phyloP scores from a whole-genome alignment of 2,888 invertebrate species.

The Disparrhopalites patrizii region DNA sequence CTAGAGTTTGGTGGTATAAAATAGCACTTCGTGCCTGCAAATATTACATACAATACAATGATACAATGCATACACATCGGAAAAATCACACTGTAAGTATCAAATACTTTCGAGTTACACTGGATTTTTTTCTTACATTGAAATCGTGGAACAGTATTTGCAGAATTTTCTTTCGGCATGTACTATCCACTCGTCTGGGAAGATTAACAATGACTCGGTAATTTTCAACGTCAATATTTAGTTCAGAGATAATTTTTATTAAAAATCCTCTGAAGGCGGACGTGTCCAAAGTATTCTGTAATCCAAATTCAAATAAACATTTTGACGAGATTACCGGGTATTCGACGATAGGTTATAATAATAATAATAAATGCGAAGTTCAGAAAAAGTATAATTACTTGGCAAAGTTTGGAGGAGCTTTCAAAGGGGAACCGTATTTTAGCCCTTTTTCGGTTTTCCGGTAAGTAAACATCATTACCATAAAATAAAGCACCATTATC shows the following conservation, averaged over 20 bases:
- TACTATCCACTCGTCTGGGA: conserved; percentile 52
- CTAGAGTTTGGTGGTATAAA: conserved; percentile 55
- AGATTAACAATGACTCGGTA: conserved; percentile 54
- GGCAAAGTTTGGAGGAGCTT: conserved; percentile 46
- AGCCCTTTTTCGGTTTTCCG: conserved; percentile 49
- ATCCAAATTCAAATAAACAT: conserved; percentile 8
- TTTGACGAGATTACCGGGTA: not conserved
- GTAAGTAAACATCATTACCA: conserved; percentile 54
- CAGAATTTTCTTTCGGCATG: conserved; percentile 53
- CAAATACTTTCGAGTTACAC: not conserved
- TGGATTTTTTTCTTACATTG: conserved; percentile 46
- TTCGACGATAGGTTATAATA: no score
- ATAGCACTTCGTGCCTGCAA: conserved; percentile 44
- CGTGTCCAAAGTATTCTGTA: conserved; percentile 53
- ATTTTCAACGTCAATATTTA: conserved; percentile 54
- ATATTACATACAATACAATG: not conserved
- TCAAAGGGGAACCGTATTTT: conserved; percentile 48
- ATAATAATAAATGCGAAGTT: not conserved
- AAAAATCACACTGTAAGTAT: not conserved
- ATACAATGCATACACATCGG: not conserved
- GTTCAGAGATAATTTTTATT: conserved; percentile 55
- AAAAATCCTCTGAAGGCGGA: conserved; percentile 55
- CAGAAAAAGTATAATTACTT: conserved; percentile 30
- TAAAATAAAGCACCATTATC: conserved; percentile 51
- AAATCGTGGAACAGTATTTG: conserved; percentile 52